These are phyloP conservation scores for Nebria salina DNA, from an alignment of 2,888 invertebrate genomes.

Conservation along the genomic window DNA sequence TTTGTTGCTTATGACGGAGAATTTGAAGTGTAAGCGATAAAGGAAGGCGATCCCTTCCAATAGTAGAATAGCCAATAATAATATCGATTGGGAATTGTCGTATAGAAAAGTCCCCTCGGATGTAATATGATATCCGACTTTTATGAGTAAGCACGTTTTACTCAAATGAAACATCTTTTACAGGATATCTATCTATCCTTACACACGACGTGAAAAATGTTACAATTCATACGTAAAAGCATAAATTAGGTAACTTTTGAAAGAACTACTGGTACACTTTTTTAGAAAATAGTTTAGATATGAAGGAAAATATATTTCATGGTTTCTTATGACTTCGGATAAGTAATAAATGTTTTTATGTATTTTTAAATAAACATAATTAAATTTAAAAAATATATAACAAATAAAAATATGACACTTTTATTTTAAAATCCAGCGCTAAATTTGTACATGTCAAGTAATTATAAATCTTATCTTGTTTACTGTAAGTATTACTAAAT, in stretches of 20 bases:
- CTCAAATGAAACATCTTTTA: background rate
- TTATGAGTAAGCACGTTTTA: background rate
- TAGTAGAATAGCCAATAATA: background rate
- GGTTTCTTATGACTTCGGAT: too few species aligned
- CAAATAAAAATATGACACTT: too few species aligned
- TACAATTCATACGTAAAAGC: background rate
- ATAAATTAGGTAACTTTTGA: background rate
- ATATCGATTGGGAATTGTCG: background rate
- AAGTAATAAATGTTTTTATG: too few species aligned
- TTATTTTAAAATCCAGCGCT: background rate
- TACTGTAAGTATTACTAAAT: background rate
- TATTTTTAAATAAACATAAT: too few species aligned
- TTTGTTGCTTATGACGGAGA: background rate
- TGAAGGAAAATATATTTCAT: too few species aligned
- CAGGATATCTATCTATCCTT: background rate
- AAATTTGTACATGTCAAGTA: background rate
- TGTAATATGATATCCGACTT: background rate
- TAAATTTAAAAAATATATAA: too few species aligned
- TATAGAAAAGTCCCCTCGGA: background rate
- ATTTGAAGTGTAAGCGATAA: conserved; percentile 1
- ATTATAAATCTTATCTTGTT: background rate
- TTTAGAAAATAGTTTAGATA: too few species aligned
- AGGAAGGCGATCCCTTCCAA: background rate
- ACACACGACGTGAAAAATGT: background rate
- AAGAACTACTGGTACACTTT: background rate